Evolutionary conservation across 2,797 vertebrate genomes (phyloP).

Genomic region (Alosa sapidissima): DNA sequence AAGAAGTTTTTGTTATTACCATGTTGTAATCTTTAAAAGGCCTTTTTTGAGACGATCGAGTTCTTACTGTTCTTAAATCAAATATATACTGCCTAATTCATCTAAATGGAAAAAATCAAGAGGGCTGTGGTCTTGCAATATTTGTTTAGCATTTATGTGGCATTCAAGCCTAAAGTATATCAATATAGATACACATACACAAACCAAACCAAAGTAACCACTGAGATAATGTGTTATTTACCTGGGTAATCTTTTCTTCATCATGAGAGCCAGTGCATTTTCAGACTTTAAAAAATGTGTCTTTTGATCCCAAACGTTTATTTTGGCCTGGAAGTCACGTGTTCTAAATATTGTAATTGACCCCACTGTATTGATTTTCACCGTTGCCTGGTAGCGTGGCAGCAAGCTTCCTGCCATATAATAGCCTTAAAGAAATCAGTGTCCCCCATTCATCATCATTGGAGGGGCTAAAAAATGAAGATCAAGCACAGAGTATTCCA

Average conservation of each 20-base stretch:
- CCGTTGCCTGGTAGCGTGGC: constrained; percentile 67
- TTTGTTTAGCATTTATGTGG: not conserved
- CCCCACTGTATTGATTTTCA: constrained; percentile 77
- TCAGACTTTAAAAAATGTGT: constrained; percentile 58
- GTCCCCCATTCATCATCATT: constrained; percentile 66
- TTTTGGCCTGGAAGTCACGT: constrained; percentile 78
- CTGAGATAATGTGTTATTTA: not conserved
- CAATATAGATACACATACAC: not conserved
- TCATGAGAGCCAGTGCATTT: constrained; percentile 20
- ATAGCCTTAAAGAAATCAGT: constrained; percentile 73
- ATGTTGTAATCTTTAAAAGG: not conserved
- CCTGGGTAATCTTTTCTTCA: constrained; percentile 15
- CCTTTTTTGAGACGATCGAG: constrained; percentile 33
- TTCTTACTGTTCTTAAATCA: not conserved
- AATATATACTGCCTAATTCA: not conserved
- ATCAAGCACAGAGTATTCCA: constrained; percentile 50
- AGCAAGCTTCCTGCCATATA: constrained; percentile 75
- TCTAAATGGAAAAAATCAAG: not conserved
- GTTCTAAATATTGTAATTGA: constrained; percentile 83
- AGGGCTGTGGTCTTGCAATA: not conserved
- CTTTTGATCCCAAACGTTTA: constrained; percentile 75
- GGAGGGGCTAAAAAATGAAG: constrained; percentile 58
- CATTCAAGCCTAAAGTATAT: not conserved
- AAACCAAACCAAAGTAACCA: not conserved
- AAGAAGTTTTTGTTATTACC: constrained; percentile 23